Base-by-base conservation (phyloP, 2,113 vertebrate species). In the Neotragus moschatus region DNA sequence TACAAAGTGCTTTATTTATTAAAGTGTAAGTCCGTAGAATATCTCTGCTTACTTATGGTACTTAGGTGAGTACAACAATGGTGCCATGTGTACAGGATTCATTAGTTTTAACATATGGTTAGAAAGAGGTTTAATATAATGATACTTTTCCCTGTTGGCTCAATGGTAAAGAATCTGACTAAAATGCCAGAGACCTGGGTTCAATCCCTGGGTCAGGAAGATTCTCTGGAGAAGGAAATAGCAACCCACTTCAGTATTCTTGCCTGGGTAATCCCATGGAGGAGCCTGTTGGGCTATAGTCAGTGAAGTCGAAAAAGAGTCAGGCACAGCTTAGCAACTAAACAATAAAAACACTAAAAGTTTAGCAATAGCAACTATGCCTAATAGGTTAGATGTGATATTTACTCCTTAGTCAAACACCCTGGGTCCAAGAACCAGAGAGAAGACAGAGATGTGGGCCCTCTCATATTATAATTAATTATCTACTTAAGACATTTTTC, bases 291-390 rank as follows among this genome's bases (percentile, higher is more conserved):
- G 1, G 36, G 36, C 21, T 43, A 14, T 7, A 43, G 70, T 26
- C 39, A 25, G 7, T 2, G 12, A 12, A 43, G 36, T 2, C 1
- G 0, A 39, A 43, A 43, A 75, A 75, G 11, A 75, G 36, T 25
- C 36, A 14, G 23, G 70, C n/a, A 70, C n/a, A 75, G 1, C 12
- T 43, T 75, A 43, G 11, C 36, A 75, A 25, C 36, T 75, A 75
- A 75, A 43, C 12, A 75, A 26, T 14, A 43, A 75, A 75, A 75
- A 55, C 11, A 12, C 36, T 26, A 66, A 79, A 55, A 49, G 63
- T 30, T 63, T 28, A 14, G 55, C 43, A 66, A 33, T n/a, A 80
- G 23, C 11, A 75, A 16, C 53, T 33, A 5, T 49, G 7, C 9
- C 45, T 80, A 21, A 43, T 60, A 49, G 3, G 9, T 73, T 84